Evolutionary conservation across 2,797 vertebrate genomes (phyloP).

Genomic region (Pogonophryne albipinna): DNA sequence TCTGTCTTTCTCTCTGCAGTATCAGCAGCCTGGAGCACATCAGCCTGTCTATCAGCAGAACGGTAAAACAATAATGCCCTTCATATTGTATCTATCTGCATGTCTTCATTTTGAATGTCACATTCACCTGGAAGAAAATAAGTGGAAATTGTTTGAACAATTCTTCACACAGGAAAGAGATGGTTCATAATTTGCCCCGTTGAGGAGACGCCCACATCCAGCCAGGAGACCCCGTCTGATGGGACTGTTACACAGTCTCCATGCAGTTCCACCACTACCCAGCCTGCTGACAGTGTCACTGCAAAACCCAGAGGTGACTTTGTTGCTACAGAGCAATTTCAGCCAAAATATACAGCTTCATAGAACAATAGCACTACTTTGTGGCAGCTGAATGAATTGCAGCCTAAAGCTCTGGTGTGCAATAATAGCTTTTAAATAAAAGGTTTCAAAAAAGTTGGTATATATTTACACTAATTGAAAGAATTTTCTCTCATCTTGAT

Average conservation of each 20-base stretch:
- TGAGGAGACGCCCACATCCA: conserved; percentile 88
- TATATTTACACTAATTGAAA: rapidly evolving
- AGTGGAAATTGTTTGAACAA: conserved; percentile 69
- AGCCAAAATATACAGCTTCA: conserved; percentile 6
- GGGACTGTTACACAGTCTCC: conserved; percentile 72
- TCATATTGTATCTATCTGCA: not conserved
- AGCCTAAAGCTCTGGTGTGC: not conserved
- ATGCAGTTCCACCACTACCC: conserved; percentile 72
- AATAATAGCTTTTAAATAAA: not conserved
- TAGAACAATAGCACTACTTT: conserved; percentile 29
- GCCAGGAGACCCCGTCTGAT: conserved; percentile 86
- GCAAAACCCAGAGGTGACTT: conserved; percentile 82
- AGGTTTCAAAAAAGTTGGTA: not conserved
- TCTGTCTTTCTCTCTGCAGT: conserved; percentile 62
- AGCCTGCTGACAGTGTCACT: conserved; percentile 74
- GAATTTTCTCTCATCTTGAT: conserved; percentile 10
- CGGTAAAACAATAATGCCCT: conserved; percentile 80
- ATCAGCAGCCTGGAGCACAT: conserved; percentile 82
- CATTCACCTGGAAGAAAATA: not conserved
- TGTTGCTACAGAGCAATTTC: conserved; percentile 16
- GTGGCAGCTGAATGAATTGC: conserved; percentile 35
- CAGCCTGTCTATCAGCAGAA: conserved; percentile 96
- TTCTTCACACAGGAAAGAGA: conserved; percentile 96
- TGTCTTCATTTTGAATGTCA: not conserved
- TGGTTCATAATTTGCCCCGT: conserved; percentile 99